Evolutionary conservation across 2,797 vertebrate genomes (phyloP).

Genomic region (Propithecus perrieri): DNA sequence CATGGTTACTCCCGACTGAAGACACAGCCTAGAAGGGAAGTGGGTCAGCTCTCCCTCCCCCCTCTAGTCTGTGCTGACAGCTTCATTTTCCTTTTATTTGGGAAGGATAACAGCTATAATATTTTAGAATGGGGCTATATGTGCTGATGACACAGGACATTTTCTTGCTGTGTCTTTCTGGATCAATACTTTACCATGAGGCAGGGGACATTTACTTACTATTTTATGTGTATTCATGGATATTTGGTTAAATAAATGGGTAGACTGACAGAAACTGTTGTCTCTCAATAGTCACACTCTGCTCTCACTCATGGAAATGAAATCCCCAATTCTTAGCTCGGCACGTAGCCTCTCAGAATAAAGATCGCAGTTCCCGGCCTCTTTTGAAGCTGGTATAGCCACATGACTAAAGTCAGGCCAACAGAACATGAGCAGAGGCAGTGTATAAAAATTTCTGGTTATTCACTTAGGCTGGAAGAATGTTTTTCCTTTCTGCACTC

Average conservation of each 20-base stretch:
- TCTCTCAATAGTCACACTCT: not conserved
- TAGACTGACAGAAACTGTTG: not conserved
- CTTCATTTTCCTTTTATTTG: not conserved
- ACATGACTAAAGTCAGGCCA: not conserved
- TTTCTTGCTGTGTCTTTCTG: not conserved
- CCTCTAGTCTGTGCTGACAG: not conserved
- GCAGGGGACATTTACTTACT: not conserved
- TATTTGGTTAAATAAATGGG: not conserved
- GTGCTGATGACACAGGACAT: not conserved
- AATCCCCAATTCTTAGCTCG: not conserved
- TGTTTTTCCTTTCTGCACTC: not conserved
- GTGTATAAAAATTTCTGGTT: not conserved
- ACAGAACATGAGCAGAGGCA: not conserved
- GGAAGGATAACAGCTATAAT: not conserved
- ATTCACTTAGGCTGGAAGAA: not conserved
- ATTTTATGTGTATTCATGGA: not conserved
- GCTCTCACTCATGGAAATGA: not conserved
- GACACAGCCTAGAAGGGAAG: constrained; percentile 84
- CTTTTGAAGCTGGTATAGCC: not conserved
- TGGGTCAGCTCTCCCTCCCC: constrained; percentile 79
- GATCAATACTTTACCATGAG: not conserved
- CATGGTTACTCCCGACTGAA: constrained; percentile 90
- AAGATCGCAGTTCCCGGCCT: not conserved
- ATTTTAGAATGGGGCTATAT: not conserved
- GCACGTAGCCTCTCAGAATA: not conserved